Evolutionary conservation across 2,888 invertebrate species (phyloP).

Genomic region (Scaptomyza tumidula): DNA sequence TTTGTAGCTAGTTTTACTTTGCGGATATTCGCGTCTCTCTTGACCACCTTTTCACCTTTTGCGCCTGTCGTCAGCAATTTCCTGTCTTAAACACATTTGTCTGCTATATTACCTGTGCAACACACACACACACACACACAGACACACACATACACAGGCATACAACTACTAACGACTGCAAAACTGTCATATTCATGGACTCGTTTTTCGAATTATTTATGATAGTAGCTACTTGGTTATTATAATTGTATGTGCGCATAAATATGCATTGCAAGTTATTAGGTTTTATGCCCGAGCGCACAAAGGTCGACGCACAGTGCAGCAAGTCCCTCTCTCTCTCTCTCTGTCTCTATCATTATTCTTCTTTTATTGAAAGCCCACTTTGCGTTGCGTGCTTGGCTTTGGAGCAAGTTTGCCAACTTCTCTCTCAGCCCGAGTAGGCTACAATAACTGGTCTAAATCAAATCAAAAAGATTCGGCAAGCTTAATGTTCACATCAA

Average conservation of each 20-base stretch:
- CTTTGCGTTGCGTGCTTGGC: conserved; percentile 29
- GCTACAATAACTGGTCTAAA: conserved; percentile 31
- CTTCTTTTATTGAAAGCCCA: background rate
- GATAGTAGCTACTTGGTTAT: conserved; percentile 50
- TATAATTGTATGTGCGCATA: conserved; percentile 65
- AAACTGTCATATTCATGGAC: conserved; percentile 16
- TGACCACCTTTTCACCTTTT: conserved; percentile 12
- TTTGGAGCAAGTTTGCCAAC: conserved; percentile 64
- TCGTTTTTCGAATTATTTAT: conserved; percentile 52
- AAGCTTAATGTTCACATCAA: background rate
- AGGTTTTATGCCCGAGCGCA: conserved; percentile 66
- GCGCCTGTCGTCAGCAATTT: conserved; percentile 62
- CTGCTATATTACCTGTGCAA: conserved; percentile 1
- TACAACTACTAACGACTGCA: background rate
- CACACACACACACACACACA: background rate
- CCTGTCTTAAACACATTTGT: conserved; percentile 27
- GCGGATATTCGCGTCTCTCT: conserved; percentile 30
- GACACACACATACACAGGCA: background rate
- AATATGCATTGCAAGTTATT: conserved; percentile 72
- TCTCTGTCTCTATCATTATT: background rate
- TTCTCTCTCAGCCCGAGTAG: conserved; percentile 41
- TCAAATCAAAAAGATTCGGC: conserved; percentile 14
- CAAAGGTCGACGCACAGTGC: conserved; percentile 51
- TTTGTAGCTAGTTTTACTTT: conserved; percentile 35
- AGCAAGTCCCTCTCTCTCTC: conserved; percentile 2